Base-by-base conservation (phyloP, 2,888 invertebrate genomes). In the Fragum sueziense region DNA sequence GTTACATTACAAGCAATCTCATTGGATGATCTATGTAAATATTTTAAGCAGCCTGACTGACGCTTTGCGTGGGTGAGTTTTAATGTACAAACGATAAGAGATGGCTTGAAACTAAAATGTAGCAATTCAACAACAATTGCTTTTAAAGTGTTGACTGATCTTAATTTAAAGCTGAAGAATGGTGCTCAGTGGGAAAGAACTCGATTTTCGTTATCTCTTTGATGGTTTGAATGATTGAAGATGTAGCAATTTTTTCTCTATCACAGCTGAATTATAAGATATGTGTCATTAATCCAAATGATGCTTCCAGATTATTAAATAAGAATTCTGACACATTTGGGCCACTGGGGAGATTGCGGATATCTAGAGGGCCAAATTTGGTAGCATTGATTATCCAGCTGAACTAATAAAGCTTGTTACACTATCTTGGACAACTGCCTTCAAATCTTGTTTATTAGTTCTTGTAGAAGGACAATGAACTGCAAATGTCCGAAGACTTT, bases 251-350 rank as follows among this genome's bases (percentile, higher is more conserved):
- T n/a, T n/a, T n/a, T n/a, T n/a, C n/a, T n/a, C n/a, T n/a, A n/a
- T n/a, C n/a, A n/a, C n/a, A n/a, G n/a, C n/a, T n/a, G n/a, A 33
- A 61, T 61, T 61, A 61, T 61, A n/a, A 61, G 33, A 61, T 61
- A 33, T 4, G n/a, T 61, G 61, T 31, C 61, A 61, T 31, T 3
- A 61, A 61, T 61, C 31, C 2, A 61, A 33, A 61, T 20, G 25
- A 33, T 61, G 14, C n/a, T 7, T 31, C 1, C 20, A 27, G n/a
- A 20, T 61, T 61, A 61, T 61, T 61, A 61, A 31, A 61, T 31
- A 61, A 61, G 25, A 61, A 14, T 3, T n/a, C 61, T 61, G 61
- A 25, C 27, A 9, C n/a, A 27, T 61, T 27, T 61, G 29, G 61
- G 29, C 33, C 61, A 27, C 61, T 29, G 14, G 61, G 61, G 33